Base-by-base conservation (phyloP, 2,888 invertebrate species). In the Diabrotica balteata region DNA sequence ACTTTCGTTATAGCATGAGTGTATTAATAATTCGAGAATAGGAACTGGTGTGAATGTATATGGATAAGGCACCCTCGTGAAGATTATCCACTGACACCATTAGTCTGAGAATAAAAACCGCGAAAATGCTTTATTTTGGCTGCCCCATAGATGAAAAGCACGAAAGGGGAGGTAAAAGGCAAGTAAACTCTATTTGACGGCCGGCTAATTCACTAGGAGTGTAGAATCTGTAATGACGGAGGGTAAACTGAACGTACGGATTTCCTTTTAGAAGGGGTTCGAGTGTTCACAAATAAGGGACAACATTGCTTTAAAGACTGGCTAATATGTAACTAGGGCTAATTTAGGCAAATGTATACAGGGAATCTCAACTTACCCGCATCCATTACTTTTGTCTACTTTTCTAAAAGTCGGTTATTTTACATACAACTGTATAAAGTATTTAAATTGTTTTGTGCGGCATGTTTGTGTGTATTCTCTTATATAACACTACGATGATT, bases 161-260 rank as follows among this genome's bases (percentile, higher is more conserved):
- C 22, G 47, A 47, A 59, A 59, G 59, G 52, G 50, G 59, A 63
- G 67, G 54, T 57, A 50, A 43, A 50, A 8, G 55, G 52, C 57
- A 45, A 58, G 55, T 51, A 51, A 61, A 62, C 52, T 66, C 60
- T 71, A 68, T 73, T 72, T 73, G 73, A 73, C 69, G 72, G 66
- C 69, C 71, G 72, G 66, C 69, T 71, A 72, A 71, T 73, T 65
- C 73, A 69, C 68, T 67, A 70, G 72, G 70, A 72, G 66, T 71
- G 68, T 69, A 63, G 73, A 73, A 73, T 72, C 67, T 66, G 69
- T 72, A 73, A 73, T 69, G 72, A 73, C 66, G 68, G 62, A 65
- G 68, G 62, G 58, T 32, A 32, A 32, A 32, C 32, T 32, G 32
- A 32, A 32, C 32, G 32, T 32, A 32, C 32, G 32, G 32, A 32